Evolutionary conservation across 2,113 vertebrate species (phyloP).

Genomic region (Mixornis gularis): DNA sequence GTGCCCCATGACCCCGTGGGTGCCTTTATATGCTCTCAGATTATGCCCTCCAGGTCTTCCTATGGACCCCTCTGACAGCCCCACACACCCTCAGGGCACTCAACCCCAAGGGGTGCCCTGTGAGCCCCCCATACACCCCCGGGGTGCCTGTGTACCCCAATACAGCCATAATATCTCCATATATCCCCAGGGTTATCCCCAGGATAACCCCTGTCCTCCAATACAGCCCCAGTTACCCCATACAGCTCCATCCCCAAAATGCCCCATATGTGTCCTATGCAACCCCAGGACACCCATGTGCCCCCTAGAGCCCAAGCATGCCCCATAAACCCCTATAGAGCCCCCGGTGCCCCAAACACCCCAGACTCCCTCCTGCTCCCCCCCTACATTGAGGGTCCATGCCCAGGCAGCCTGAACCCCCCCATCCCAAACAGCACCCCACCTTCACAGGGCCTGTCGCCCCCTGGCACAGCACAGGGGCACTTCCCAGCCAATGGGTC

Average conservation of each 20-base stretch:
- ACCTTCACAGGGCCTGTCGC: too few species aligned
- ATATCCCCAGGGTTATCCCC: not conserved
- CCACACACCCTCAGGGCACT: not conserved
- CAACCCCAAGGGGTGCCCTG: not conserved
- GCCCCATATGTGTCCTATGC: not conserved
- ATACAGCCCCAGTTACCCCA: not conserved
- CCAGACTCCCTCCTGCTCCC: not conserved
- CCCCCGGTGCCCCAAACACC: rapidly evolving
- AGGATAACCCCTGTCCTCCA: not conserved
- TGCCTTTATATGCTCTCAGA: not conserved
- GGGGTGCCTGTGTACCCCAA: not conserved
- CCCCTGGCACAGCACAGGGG: rapidly evolving
- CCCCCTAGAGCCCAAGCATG: not conserved
- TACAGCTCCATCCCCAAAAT: not conserved
- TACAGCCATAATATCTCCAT: not conserved
- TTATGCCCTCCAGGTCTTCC: not conserved
- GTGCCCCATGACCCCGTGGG: not conserved
- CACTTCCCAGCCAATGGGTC: not conserved
- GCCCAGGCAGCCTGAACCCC: too few species aligned
- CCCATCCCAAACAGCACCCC: not conserved
- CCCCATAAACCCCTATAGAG: not conserved
- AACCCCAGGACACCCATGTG: not conserved
- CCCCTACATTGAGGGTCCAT: too few species aligned
- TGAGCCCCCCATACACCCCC: not conserved
- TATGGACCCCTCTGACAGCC: not conserved